Evolutionary conservation across 2,797 vertebrate species (phyloP).

Genomic region (Nannoperca australis): DNA sequence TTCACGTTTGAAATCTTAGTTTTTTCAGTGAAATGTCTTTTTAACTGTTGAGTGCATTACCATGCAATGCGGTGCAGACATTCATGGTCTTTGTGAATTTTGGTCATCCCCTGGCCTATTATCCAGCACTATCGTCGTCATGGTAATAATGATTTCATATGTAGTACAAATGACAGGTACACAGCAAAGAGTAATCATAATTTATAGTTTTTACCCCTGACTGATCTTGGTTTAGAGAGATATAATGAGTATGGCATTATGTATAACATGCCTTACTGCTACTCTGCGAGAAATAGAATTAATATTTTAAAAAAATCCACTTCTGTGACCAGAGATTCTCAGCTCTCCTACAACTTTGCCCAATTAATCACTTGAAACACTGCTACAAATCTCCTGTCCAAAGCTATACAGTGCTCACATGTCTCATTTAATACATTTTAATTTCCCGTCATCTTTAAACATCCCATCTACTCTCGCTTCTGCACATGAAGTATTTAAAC

Average conservation of each 20-base stretch:
- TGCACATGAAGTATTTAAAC: slow-evolving; percentile 54
- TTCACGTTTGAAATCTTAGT: too few relatives aligned
- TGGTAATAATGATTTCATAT: slow-evolving; percentile 12
- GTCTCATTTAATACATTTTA: slow-evolving; percentile 54
- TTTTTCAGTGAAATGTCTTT: background rate
- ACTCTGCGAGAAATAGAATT: slow-evolving; percentile 13
- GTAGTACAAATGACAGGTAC: slow-evolving; percentile 5
- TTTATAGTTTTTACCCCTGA: slow-evolving; percentile 36
- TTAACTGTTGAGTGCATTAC: background rate
- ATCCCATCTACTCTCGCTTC: slow-evolving; percentile 20
- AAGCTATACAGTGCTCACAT: slow-evolving; percentile 22
- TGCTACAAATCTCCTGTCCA: slow-evolving; percentile 42
- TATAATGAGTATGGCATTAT: slow-evolving; percentile 13
- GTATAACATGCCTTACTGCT: slow-evolving; percentile 12
- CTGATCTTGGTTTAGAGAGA: slow-evolving; percentile 26
- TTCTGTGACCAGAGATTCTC: slow-evolving; percentile 32
- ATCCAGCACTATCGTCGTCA: background rate
- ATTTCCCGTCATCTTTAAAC: slow-evolving; percentile 57
- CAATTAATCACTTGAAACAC: slow-evolving; percentile 56
- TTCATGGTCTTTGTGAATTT: background rate
- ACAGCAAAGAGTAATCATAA: slow-evolving; percentile 13
- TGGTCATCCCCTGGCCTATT: background rate
- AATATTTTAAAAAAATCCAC: slow-evolving; percentile 39
- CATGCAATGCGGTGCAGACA: background rate
- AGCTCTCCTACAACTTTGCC: slow-evolving; percentile 25